Percentiles rank a stretch among this genome's conserved stretches.
Evolutionary conservation across 2,888 invertebrate genomes (phyloP).

Genomic region (Apamea epomidion): DNA sequence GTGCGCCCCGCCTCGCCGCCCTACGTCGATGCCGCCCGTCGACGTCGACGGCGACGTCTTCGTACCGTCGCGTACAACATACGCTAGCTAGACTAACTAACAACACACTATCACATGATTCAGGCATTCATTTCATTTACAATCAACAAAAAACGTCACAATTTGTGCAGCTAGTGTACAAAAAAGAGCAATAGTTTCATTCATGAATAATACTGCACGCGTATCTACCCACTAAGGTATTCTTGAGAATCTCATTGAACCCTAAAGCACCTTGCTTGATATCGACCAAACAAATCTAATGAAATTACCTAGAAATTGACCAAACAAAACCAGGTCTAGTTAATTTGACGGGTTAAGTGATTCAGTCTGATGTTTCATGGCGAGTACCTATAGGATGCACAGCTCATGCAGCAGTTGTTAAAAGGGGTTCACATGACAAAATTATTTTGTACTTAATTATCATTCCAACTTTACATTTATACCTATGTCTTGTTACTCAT

Average conservation of each 20-base stretch:
- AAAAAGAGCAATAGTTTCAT: constrained; percentile 1
- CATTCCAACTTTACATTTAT: not conserved
- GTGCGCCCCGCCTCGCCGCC: constrained; percentile 83
- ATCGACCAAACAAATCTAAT: constrained; percentile 47
- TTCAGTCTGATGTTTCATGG: not conserved
- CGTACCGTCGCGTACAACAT: constrained; percentile 68
- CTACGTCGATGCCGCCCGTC: constrained; percentile 77
- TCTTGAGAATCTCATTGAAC: constrained; percentile 13
- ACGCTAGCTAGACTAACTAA: constrained; percentile 61
- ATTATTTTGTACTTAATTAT: not conserved
- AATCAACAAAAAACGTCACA: not conserved
- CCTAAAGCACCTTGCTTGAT: constrained; percentile 17
- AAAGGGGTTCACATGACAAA: not conserved
- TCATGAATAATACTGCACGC: not conserved
- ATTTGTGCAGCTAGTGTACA: not conserved
- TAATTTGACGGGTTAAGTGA: not conserved
- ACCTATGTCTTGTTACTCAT: not conserved
- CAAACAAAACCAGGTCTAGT: not conserved
- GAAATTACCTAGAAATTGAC: not conserved
- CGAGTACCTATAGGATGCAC: not conserved
- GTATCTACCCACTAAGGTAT: not conserved
- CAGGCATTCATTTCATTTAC: constrained; percentile 39
- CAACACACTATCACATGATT: constrained; percentile 61
- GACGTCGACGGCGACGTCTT: constrained; percentile 62
- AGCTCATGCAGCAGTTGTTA: not conserved